A percentile compares a stretch with the other conserved stretches of the same genome.
phyloP scores from a whole-genome alignment of 2,888 invertebrate genomes.

The Hirtodrosophila histrioides region DNA sequence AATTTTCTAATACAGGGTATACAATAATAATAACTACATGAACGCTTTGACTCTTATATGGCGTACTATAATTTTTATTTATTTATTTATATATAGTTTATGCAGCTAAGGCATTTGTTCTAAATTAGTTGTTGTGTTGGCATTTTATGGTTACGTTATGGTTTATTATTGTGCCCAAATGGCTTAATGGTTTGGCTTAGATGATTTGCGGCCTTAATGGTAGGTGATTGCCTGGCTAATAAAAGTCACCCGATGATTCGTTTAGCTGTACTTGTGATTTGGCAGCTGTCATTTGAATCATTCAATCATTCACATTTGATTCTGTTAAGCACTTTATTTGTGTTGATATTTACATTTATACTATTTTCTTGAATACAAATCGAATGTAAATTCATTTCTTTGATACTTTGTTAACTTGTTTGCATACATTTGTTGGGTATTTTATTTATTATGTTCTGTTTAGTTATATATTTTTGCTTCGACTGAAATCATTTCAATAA shows the following conservation, averaged over 20 bases:
- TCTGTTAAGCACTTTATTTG: no score
- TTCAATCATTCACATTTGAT: neutral
- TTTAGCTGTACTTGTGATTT: neutral
- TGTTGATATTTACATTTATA: no score
- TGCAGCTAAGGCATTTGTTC: conserved; percentile 29
- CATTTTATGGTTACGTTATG: conserved; percentile 18
- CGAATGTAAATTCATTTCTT: no score
- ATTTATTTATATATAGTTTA: conserved; percentile 6
- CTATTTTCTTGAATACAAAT: no score
- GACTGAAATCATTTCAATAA: no score
- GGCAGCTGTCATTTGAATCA: neutral
- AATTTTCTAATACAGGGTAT: no score
- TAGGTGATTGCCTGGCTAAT: conserved; percentile 14
- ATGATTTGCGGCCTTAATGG: conserved; percentile 25
- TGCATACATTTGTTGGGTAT: no score
- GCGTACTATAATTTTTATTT: neutral
- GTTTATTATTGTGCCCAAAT: conserved; percentile 12
- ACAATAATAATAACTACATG: no score
- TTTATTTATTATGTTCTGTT: no score
- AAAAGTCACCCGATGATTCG: conserved; percentile 10
- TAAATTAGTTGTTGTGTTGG: conserved; percentile 22
- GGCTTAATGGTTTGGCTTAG: conserved; percentile 26
- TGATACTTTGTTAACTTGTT: no score
- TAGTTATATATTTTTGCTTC: no score
- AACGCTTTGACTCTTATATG: conserved; percentile 4